Evolutionary conservation across 2,113 vertebrate species (phyloP).

Genomic region (Neofelis nebulosa): DNA sequence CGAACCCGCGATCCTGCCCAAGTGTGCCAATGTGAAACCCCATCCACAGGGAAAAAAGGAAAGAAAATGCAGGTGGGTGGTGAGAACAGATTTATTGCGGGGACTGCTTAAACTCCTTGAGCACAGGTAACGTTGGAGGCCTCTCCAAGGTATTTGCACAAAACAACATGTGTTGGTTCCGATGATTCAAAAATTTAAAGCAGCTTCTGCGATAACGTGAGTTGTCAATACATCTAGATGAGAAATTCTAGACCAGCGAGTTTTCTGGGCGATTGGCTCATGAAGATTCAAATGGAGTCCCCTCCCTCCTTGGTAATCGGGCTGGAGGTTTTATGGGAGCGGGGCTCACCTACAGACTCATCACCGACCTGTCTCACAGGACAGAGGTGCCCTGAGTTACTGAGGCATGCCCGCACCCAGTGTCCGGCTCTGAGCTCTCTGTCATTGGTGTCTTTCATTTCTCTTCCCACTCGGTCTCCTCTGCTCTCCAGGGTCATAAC

Average conservation of each 20-base stretch:
- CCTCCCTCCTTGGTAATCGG: background rate
- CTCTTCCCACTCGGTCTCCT: background rate
- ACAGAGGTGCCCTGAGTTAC: fast-evolving
- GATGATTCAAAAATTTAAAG: background rate
- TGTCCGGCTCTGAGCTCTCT: background rate
- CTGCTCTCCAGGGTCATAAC: fast-evolving
- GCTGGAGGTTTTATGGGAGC: background rate
- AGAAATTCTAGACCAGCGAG: background rate
- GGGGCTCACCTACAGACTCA: background rate
- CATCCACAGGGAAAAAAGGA: background rate
- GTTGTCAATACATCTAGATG: background rate
- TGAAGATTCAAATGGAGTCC: background rate
- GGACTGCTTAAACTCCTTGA: background rate
- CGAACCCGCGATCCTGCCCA: background rate
- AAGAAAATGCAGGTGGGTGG: background rate
- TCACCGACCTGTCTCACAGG: background rate
- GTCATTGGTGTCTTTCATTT: fast-evolving
- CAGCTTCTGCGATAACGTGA: background rate
- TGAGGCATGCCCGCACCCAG: fast-evolving
- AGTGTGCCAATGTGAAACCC: background rate
- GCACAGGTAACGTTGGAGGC: background rate
- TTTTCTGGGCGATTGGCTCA: background rate
- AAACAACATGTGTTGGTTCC: background rate
- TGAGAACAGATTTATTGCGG: background rate
- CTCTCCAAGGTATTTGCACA: background rate